Percentiles rank a stretch among this genome's conserved stretches.
These are phyloP conservation scores for Tyria jacobaeae DNA, from an alignment of 2,888 invertebrate genomes.

Conservation along the genomic window DNA sequence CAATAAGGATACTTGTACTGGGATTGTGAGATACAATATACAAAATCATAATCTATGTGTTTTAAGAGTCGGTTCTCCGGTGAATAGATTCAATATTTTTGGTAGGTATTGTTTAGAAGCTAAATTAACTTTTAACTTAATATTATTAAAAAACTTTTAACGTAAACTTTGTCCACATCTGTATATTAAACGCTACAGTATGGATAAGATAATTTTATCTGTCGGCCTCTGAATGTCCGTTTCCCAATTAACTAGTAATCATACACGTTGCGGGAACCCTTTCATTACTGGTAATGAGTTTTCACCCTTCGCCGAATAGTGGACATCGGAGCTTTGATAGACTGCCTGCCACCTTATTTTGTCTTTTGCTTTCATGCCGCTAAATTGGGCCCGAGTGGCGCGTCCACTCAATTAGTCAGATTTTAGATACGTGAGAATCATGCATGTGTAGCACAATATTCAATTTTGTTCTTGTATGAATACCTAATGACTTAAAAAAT, in stretches of 20 bases:
- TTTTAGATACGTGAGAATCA: slow-evolving; percentile 32
- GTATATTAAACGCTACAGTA: slow-evolving; percentile 36
- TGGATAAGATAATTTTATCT: slow-evolving; percentile 74
- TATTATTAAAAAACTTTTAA: too few relatives aligned
- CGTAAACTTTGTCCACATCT: not conserved
- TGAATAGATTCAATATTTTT: too few relatives aligned
- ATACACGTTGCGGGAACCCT: slow-evolving; percentile 82
- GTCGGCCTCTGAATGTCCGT: slow-evolving; percentile 77
- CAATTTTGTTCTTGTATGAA: slow-evolving; percentile 32
- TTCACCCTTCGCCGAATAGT: slow-evolving; percentile 82
- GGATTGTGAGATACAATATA: too few relatives aligned
- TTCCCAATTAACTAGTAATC: slow-evolving; percentile 85
- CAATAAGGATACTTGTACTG: too few relatives aligned
- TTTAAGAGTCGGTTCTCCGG: too few relatives aligned
- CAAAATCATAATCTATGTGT: too few relatives aligned
- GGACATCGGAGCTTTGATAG: slow-evolving; percentile 79
- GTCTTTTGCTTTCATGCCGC: slow-evolving; percentile 68
- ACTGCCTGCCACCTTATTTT: slow-evolving; percentile 69
- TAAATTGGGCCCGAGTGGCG: slow-evolving; percentile 66
- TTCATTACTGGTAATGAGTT: slow-evolving; percentile 85
- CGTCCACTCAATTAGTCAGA: slow-evolving; percentile 60
- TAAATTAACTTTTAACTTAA: too few relatives aligned
- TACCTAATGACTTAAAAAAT: slow-evolving; percentile 16
- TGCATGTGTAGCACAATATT: slow-evolving; percentile 40
- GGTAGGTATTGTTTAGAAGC: too few relatives aligned